Evolutionary conservation across 2,888 invertebrate species (phyloP).

Genomic region (Xanthia togata): DNA sequence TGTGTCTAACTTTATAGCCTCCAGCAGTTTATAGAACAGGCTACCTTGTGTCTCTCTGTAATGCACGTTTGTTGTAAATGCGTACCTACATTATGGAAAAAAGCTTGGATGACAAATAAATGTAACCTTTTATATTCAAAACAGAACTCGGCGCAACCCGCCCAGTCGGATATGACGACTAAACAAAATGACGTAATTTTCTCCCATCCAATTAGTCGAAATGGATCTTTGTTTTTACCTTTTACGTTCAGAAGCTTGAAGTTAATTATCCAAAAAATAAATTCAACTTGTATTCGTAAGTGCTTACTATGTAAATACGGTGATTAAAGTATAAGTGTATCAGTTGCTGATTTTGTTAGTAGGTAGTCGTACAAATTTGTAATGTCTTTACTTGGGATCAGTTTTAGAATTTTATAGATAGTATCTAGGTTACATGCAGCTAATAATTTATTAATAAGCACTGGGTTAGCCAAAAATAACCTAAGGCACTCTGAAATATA

Average conservation of each 20-base stretch:
- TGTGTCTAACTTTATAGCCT: neutral
- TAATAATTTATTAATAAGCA: no score
- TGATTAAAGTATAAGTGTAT: constrained; percentile 1
- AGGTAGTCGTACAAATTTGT: neutral
- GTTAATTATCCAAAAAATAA: constrained; percentile 53
- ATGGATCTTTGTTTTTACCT: constrained; percentile 60
- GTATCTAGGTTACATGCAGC: no score
- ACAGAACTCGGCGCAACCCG: constrained; percentile 17
- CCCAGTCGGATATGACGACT: constrained; percentile 54
- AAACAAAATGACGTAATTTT: constrained; percentile 55
- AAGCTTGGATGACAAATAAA: neutral
- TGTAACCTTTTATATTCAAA: constrained; percentile 22
- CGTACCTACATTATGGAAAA: neutral
- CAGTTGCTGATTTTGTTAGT: neutral
- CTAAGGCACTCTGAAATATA: no score
- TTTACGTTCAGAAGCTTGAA: constrained; percentile 37
- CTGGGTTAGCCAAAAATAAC: no score
- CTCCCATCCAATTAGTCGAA: constrained; percentile 58
- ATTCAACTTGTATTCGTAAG: constrained; percentile 43
- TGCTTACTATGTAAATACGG: constrained; percentile 20
- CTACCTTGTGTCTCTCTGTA: neutral
- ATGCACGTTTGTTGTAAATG: neutral
- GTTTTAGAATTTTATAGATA: neutral
- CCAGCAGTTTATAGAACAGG: neutral
- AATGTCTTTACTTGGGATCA: neutral